These are phyloP conservation scores for Adelges cooleyi DNA, from an alignment of 1,140 invertebrate genomes.

Conservation along the genomic window DNA sequence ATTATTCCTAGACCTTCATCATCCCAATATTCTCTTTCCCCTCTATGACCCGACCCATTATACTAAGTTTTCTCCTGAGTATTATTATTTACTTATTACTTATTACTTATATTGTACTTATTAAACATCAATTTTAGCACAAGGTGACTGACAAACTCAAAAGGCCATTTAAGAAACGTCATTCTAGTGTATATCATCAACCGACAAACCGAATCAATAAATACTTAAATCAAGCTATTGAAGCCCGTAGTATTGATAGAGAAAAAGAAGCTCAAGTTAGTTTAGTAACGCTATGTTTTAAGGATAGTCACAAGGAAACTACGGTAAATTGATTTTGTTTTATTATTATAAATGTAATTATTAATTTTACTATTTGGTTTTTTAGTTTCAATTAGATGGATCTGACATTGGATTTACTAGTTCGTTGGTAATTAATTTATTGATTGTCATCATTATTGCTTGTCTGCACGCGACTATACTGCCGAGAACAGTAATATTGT, in stretches of 20 bases:
- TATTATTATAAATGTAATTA: neutral
- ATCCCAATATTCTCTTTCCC: too few species aligned
- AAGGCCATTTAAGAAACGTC: conserved; percentile 74
- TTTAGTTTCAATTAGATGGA: conserved; percentile 55
- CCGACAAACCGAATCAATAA: conserved; percentile 81
- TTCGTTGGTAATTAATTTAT: conserved; percentile 53
- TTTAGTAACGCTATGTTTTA: conserved; percentile 69
- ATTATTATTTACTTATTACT: too few species aligned
- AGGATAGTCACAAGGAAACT: conserved; percentile 65
- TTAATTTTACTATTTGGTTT: conserved; percentile 31
- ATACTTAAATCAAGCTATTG: conserved; percentile 78
- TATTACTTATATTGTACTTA: too few species aligned
- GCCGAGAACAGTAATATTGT: conserved; percentile 65
- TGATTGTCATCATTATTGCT: conserved; percentile 50
- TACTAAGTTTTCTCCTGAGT: too few species aligned
- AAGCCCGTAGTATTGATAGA: conserved; percentile 75
- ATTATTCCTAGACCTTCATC: too few species aligned
- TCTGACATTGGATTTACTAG: conserved; percentile 58
- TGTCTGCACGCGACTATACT: conserved; percentile 56
- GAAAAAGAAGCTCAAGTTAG: conserved; percentile 82
- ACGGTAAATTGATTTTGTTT: conserved; percentile 44
- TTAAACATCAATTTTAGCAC: conserved; percentile 51
- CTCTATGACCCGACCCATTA: too few species aligned
- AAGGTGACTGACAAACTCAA: conserved; percentile 77
- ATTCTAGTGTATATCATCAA: conserved; percentile 71